Percentiles rank a stretch among this genome's conserved stretches.
These are phyloP conservation scores for Cephus cinctus DNA, from an alignment of 1,140 invertebrate species.

Conservation along the genomic window DNA sequence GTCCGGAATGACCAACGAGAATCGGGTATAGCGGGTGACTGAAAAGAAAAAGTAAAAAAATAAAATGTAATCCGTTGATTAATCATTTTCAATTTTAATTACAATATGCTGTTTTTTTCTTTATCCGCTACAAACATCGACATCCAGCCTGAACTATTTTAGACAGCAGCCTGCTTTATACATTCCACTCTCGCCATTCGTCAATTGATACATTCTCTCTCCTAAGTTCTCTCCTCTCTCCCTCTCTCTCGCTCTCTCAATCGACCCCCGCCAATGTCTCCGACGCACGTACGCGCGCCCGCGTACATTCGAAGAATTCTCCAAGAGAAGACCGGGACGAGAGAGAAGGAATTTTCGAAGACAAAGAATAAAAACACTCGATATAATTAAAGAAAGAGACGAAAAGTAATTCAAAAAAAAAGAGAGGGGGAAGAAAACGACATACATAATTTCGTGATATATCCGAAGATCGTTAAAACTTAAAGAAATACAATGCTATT, in stretches of 20 bases:
- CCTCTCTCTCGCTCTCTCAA: constrained; percentile 25
- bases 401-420: not conserved
- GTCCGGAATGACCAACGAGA: no score
- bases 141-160: constrained; percentile 55
- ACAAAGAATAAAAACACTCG: not conserved
- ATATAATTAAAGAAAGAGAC: not conserved
- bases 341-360: not conserved
- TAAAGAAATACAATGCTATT: constrained; percentile 37
- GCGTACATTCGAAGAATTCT: no score
- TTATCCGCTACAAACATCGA: constrained; percentile 55
- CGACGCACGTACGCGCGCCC: constrained; percentile 16
- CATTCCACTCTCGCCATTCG: constrained; percentile 14
- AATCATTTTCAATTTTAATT: constrained; percentile 51
- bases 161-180: constrained; percentile 48
- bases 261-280: constrained; percentile 7
- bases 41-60: constrained; percentile 1
- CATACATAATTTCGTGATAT: not conserved
- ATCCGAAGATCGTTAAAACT: constrained; percentile 22
- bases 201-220: constrained; percentile 16
- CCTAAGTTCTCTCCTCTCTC: constrained; percentile 8
- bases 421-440: not conserved
- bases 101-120: constrained; percentile 48
- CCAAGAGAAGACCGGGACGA: no score
- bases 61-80: constrained; percentile 11
- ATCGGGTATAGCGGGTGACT: constrained; percentile 3